phyloP scores from a whole-genome alignment of 2,113 vertebrate genomes.

The Antechinus stuartii region DNA sequence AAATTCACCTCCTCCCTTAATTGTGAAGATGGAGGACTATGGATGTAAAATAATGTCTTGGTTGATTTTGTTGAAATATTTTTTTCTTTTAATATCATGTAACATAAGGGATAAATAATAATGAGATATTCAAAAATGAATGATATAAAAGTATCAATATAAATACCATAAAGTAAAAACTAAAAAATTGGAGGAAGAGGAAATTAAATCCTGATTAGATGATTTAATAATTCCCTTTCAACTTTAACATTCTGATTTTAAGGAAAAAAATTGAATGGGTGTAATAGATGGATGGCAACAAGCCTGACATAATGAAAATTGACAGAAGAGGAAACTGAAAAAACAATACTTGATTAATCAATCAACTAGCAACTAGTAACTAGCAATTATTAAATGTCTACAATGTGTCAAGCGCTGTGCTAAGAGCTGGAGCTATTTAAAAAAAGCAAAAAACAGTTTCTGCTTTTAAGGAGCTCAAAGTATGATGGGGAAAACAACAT shows the following conservation, averaged over 20 bases:
- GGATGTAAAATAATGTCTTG: not conserved
- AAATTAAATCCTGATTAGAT: not conserved
- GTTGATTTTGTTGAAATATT: not conserved
- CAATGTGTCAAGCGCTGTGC: not conserved
- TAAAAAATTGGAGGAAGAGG: constrained; percentile 21
- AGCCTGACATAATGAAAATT: constrained; percentile 18
- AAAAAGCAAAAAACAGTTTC: not conserved
- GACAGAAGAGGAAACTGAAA: constrained; percentile 13
- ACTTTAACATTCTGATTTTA: not conserved
- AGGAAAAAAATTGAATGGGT: not conserved
- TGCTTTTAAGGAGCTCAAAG: not conserved
- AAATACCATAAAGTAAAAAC: not conserved
- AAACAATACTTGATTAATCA: not conserved
- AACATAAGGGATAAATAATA: not conserved
- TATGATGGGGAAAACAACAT: not conserved
- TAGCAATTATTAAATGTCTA: not conserved
- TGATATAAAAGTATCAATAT: not conserved
- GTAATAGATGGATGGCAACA: not conserved
- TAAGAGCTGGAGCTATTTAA: not conserved
- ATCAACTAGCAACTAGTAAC: not conserved
- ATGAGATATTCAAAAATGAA: not conserved
- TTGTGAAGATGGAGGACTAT: not conserved
- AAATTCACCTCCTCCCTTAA: not conserved
- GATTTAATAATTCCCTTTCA: not conserved
- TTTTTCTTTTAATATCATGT: not conserved